Base-by-base conservation (phyloP, 2,888 invertebrate genomes). In the Drosophila niveifrons region DNA sequence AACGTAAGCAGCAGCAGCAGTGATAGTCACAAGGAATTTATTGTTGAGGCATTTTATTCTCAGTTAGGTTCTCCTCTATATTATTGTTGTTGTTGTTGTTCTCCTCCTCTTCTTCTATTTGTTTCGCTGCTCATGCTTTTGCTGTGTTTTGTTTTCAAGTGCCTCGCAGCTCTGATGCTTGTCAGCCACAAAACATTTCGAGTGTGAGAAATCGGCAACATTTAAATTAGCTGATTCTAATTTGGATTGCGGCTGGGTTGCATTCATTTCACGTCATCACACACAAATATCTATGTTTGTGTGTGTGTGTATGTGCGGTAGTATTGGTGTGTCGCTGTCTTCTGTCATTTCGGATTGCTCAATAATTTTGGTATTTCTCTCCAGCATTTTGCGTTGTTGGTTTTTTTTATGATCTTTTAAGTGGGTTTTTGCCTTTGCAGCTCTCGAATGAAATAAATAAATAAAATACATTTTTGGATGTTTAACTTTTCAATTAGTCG, bases 191-290 rank as follows among this genome's bases (percentile, higher is more conserved):
- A 66, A 71, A 59, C 47, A 31, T 51, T 51, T 52, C 44, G 64
- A 70, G 83, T 79, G 89, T 86, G 75, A 80, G 76, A 76, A 76
- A 75, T 59, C 58, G 50, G 52, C 78, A 77, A 77, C 75, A 88
- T 89, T 83, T 70, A 84, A 89, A 83, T 83, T 83, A 89, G 89
- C 76, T 62, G 82, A 78, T 82, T 86, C 77, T 82, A 75, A 88
- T 85, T 79, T 59, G 62, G 64, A 72, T 69, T 85, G 70, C 57
- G 56, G 62, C 67, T 83, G 53, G 66, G 68, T 47, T 74, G 82
- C 82, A 81, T 78, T 88, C 82, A 81, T 78, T 88, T 69, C 66
- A 69, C 74, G 82, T 74, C 82, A 78, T 67, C 74, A 47, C 66
- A 56, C 41, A 9, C 44, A 28, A 46, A 48, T 43, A 52, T 13